phyloP scores from a whole-genome alignment of 2,113 vertebrate species.

The Andinoacara biseriatus region DNA sequence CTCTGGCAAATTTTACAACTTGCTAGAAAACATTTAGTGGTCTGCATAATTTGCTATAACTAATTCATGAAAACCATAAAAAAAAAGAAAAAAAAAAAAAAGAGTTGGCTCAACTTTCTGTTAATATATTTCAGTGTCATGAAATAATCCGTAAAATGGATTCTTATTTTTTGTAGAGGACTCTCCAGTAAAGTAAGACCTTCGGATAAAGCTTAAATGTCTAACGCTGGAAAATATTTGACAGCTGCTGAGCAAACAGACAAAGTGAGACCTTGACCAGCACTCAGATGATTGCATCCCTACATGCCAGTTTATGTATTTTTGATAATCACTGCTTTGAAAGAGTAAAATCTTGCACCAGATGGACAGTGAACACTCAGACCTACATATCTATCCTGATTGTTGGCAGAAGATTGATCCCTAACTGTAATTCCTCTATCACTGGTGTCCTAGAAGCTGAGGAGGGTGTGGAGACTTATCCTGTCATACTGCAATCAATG shows the following conservation, averaged over 20 bases:
- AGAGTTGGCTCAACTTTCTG: background rate
- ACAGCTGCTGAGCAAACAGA: slow-evolving; percentile 21
- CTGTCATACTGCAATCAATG: background rate
- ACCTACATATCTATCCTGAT: slow-evolving; percentile 10
- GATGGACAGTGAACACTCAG: slow-evolving; percentile 8
- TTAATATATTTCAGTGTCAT: slow-evolving; percentile 16
- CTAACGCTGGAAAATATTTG: slow-evolving; percentile 13
- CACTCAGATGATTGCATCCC: slow-evolving; percentile 4
- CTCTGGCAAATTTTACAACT: background rate
- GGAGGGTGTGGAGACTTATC: background rate
- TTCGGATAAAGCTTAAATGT: slow-evolving; percentile 9
- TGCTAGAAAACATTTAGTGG: background rate
- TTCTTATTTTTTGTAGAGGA: background rate
- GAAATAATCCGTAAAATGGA: slow-evolving; percentile 7
- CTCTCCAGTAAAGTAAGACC: slow-evolving; percentile 1
- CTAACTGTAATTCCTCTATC: slow-evolving; percentile 32
- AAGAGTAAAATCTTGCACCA: slow-evolving; percentile 12
- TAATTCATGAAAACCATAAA: background rate
- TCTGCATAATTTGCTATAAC: slow-evolving; percentile 4
- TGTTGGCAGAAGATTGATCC: slow-evolving; percentile 34
- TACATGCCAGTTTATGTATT: background rate
- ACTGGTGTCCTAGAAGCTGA: slow-evolving; percentile 3
- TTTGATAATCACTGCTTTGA: slow-evolving; percentile 7
- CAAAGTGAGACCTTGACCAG: slow-evolving; percentile 22
- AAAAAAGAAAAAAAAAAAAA: background rate